Percentiles rank a stretch among this genome's conserved stretches.
These are phyloP conservation scores for Drosophila hamatofila DNA, from an alignment of 2,888 invertebrate genomes.

Conservation along the genomic window DNA sequence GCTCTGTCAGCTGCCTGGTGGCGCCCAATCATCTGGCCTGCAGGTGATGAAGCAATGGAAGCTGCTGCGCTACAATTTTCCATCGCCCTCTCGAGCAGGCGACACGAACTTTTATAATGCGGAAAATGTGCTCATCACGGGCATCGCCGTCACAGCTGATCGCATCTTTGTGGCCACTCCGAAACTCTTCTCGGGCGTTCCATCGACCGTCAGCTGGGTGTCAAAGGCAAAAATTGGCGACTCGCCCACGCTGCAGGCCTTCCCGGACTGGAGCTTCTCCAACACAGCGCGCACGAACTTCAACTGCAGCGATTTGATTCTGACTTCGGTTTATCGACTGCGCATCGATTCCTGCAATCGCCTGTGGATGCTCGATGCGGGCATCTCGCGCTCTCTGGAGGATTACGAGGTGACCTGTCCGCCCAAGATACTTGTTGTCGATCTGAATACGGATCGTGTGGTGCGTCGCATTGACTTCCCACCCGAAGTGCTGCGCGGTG, in stretches of 20 bases:
- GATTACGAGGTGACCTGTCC: slow-evolving; percentile 89
- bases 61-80: slow-evolving; percentile 89
- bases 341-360: slow-evolving; percentile 92
- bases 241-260: slow-evolving; percentile 90
- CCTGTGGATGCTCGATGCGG: slow-evolving; percentile 93
- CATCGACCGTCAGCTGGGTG: slow-evolving; percentile 90
- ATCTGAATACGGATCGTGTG: slow-evolving; percentile 89
- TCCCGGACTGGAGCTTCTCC: slow-evolving; percentile 92
- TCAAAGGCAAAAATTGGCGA: slow-evolving; percentile 89
- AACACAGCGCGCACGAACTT: slow-evolving; percentile 89
- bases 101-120: slow-evolving; percentile 87
- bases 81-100: slow-evolving; percentile 87
- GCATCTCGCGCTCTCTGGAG: slow-evolving; percentile 87
- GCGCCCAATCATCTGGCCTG: slow-evolving; percentile 73
- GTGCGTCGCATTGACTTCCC: slow-evolving; percentile 89
- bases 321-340: slow-evolving; percentile 92
- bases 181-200: slow-evolving; percentile 90
- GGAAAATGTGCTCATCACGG: slow-evolving; percentile 91
- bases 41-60: slow-evolving; percentile 91
- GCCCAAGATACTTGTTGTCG: slow-evolving; percentile 93
- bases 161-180: slow-evolving; percentile 92
- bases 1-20: slow-evolving; percentile 27
- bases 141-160: slow-evolving; percentile 90
- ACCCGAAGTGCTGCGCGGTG: slow-evolving; percentile 90
- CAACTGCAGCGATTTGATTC: slow-evolving; percentile 91